Conservation (phyloP, 2,113 vertebrate genomes). For the Gyps fulvus region DNA sequence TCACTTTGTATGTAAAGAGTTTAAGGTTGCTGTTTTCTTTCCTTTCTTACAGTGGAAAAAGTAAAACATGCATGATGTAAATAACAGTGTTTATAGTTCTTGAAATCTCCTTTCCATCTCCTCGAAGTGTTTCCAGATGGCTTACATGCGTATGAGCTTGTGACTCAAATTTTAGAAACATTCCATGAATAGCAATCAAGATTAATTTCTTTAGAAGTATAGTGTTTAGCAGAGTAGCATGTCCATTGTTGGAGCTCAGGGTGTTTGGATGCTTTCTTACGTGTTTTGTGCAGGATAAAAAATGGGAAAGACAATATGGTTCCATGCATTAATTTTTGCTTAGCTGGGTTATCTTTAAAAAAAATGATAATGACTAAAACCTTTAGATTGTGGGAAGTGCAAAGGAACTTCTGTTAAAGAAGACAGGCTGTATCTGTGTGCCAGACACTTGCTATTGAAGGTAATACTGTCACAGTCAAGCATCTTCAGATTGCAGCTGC, state of each 20-base stretch:
- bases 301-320: neutral
- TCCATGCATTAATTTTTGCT: neutral
- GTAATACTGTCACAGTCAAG: neutral
- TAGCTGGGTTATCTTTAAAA: neutral
- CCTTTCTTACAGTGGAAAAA: neutral
- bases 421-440: neutral
- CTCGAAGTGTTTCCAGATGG: constrained; percentile 27
- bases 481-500: neutral
- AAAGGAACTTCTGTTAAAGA: neutral
- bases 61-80: neutral
- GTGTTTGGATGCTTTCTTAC: neutral
- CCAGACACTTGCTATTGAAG: neutral
- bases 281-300: neutral
- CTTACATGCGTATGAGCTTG: neutral
- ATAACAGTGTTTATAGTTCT: constrained; percentile 1
- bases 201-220: neutral
- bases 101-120: neutral
- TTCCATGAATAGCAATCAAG: neutral
- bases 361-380: neutral
- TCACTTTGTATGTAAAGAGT: neutral
- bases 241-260: neutral
- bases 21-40: neutral
- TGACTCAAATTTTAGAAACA: neutral
- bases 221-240: neutral
- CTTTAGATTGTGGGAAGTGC: neutral